Evolutionary conservation across 53 echinoderm and acorn worm species (phyloP).

Genomic region (Patiria pectinifera): DNA sequence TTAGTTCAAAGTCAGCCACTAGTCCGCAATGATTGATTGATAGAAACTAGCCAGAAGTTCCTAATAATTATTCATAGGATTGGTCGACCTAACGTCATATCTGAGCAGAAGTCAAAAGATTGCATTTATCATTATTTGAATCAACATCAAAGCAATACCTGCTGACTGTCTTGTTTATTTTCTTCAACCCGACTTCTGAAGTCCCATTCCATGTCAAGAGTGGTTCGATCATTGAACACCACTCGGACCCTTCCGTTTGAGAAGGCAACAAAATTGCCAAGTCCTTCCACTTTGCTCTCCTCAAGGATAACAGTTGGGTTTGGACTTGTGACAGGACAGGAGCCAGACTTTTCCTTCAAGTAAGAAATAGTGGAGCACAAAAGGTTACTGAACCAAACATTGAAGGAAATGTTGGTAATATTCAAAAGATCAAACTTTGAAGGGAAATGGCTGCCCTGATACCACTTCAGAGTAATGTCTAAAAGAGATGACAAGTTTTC

Average conservation of each 20-base stretch:
- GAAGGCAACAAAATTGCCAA: conserved; percentile 73
- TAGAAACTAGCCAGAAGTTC: too few relatives aligned
- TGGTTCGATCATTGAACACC: conserved; percentile 69
- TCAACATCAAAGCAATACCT: background rate
- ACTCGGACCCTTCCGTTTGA: conserved; percentile 62
- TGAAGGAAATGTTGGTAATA: too few relatives aligned
- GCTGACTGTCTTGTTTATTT: background rate
- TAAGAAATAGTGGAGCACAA: background rate
- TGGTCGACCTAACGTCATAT: background rate
- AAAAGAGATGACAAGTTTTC: background rate
- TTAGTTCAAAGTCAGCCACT: too few relatives aligned
- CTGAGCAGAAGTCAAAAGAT: background rate
- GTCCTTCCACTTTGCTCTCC: conserved; percentile 50
- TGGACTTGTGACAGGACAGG: background rate
- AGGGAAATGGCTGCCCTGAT: too few relatives aligned
- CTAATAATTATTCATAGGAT: background rate
- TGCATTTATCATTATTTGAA: too few relatives aligned
- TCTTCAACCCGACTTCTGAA: conserved; percentile 7
- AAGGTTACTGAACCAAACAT: too few relatives aligned
- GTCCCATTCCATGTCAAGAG: conserved; percentile 63
- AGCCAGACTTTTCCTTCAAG: background rate
- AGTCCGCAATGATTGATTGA: too few relatives aligned
- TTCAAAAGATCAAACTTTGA: too few relatives aligned
- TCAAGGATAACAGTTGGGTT: conserved; percentile 48
- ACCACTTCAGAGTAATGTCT: background rate